Evolutionary conservation across 2,113 vertebrate species (phyloP), one percentile per base, ranked within the genome.

Genomic region (Leptobrachium ailaonicum): DNA sequence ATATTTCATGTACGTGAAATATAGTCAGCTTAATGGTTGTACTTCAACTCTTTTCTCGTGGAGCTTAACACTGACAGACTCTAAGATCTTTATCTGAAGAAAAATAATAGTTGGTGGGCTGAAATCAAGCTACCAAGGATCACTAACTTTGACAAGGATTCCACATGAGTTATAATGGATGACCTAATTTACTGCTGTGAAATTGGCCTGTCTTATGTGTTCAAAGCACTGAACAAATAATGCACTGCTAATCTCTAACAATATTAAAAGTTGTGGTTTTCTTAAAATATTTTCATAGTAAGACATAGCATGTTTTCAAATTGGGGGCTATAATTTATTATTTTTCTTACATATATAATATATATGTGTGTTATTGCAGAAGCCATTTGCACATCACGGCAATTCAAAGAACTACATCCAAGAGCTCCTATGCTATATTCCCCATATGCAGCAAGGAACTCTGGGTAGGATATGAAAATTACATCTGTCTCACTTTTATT

Each of bases 61-160:
- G 14, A 41, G 71, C 71, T 72, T 72, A 72, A 13, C 32, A 41
- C 32, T 72, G 71, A 56, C 68, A 70, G 40, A 13, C 50, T 56
- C 11, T 12, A 53, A 56, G 69, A 72, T 72, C 12, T 2, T 56
- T 72, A 56, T 71, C 47, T 72, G 9, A 20, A 20, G 50, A 72
- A 72, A 53, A 72, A 72, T 72, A 72, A 56, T 72, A 50, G 40
- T 53, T 72, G 71, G 20, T 41, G 40, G 45, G n/a, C 32, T 5
- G 6, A 41, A 72, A 56, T 54, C 50, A 72, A 40, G 20, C 8
- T 56, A n/a, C 50, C 40, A 72, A 45, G 71, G 71, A 53, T 72
- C 71, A 72, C 47, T 13, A 72, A 54, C 50, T 41, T 45, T 54
- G 50, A 56, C 6, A 71, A 71, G 69, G n/a, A 53, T 71, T 54